phyloP scores from a whole-genome alignment of 2,113 vertebrate species.

The Calonectris borealis region DNA sequence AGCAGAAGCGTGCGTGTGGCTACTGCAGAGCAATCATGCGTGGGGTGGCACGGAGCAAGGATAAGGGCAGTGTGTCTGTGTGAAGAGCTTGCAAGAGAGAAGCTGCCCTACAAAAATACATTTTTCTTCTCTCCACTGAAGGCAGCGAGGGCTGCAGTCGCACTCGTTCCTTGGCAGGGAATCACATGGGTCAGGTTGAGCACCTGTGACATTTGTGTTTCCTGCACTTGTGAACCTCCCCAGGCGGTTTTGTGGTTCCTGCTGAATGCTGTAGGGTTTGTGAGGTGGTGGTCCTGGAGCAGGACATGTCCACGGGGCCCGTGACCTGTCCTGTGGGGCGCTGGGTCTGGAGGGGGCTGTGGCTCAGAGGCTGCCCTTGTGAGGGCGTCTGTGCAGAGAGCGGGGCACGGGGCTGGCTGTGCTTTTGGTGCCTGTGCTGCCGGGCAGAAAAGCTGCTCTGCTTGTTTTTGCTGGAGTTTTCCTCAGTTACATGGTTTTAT shows the following conservation, averaged over 20 bases:
- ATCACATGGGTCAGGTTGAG: rapidly evolving
- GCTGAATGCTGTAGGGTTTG: neutral
- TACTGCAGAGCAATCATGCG: rapidly evolving
- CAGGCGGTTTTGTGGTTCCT: neutral
- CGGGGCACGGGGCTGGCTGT: neutral
- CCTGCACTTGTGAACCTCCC: slow-evolving; percentile 6
- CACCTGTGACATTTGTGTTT: neutral
- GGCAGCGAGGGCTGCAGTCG: rapidly evolving
- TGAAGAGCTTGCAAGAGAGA: neutral
- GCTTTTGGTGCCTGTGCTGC: neutral
- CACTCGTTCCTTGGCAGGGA: neutral
- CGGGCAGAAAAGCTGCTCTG: neutral
- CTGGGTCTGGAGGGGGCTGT: rapidly evolving
- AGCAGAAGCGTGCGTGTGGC: rapidly evolving
- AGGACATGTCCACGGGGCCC: rapidly evolving
- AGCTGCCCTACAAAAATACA: neutral
- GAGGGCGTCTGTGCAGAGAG: neutral
- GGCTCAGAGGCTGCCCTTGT: neutral
- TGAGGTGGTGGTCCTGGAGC: neutral
- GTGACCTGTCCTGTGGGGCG: rapidly evolving
- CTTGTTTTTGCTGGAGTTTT: neutral
- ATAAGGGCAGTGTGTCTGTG: neutral
- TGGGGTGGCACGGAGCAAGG: neutral
- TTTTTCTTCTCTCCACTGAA: neutral
- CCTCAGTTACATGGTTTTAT: neutral